Evolutionary conservation across 1,140 invertebrate species (phyloP), one percentile per base, ranked within the genome.

Genomic region (Camponotus vicinus): DNA sequence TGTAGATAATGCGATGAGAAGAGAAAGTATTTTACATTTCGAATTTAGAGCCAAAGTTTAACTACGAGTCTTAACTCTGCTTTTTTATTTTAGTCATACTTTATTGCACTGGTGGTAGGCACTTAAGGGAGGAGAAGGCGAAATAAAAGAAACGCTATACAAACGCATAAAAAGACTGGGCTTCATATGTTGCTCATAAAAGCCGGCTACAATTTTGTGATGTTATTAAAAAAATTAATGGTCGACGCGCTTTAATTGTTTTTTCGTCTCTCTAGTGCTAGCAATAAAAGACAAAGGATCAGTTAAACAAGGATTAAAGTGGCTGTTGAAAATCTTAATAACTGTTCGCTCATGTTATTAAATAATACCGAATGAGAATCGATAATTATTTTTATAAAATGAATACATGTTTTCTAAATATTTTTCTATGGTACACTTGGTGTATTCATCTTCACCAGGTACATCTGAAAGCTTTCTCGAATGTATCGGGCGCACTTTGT

Each of bases 121-220:
- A 66, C 45, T 67, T 40, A 57, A 61, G 45, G 61, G n/a, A 52
- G 52, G 21, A n/a, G n/a, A 49, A 75, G 66, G 1, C 45, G 40
- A 79, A 79, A 52, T 80, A 70, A 70, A 88, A 82, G 9, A 78
- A 45, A 34, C 18, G 11, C 32, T 27, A 4, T 42, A 57, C 57
- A 82, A 34, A 15, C 8, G n/a, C 27, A 55, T 80, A 71, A 86
- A 80, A 67, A 76, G 75, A 84, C 57, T 13, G 27, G 49, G 18
- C 15, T n/a, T 75, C 52, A 21, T 21, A 21, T 15, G 52, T 75
- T 32, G 49, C 70, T 73, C 15, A 21, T 52, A 52, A 45, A 45
- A 55, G 15, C 5, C 52, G 15, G 52, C 40, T 69, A 71, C 9
- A 34, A 71, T 55, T 42, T 77, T 77, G 21, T 3, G 4, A 76